phyloP scores from a whole-genome alignment of 1,140 invertebrate species.

The Trichonephila clavipes region DNA sequence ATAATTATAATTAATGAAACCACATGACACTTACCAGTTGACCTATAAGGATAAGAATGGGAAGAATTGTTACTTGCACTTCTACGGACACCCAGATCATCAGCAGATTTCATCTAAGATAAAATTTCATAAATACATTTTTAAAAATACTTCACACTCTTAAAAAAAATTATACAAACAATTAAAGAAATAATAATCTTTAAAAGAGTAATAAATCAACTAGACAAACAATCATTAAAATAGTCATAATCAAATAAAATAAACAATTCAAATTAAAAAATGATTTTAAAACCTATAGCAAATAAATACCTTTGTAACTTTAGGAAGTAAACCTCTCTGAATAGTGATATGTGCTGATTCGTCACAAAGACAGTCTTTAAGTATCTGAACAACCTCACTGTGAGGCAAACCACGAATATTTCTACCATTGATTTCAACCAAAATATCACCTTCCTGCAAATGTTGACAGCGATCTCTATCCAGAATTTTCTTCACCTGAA shows the following conservation, averaged over 20 bases:
- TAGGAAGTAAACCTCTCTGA: constrained; percentile 82
- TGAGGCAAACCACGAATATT: constrained; percentile 94
- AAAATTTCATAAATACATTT: not conserved
- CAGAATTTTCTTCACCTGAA: constrained; percentile 94
- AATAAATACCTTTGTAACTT: constrained; percentile 61
- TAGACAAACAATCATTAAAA: not conserved
- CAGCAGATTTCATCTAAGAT: constrained; percentile 67
- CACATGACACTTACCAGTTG: not conserved
- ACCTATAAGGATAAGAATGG: constrained; percentile 63
- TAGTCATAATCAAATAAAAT: not conserved
- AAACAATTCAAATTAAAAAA: not conserved
- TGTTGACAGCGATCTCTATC: constrained; percentile 94
- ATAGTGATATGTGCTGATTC: constrained; percentile 94
- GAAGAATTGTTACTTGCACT: constrained; percentile 72
- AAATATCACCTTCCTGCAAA: constrained; percentile 94
- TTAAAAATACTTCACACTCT: not conserved
- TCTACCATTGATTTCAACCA: constrained; percentile 94
- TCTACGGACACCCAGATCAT: constrained; percentile 64
- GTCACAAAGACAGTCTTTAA: constrained; percentile 95
- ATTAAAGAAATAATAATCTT: no score
- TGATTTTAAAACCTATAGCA: not conserved
- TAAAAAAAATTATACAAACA: no score
- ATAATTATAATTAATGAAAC: not conserved
- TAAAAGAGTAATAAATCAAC: no score
- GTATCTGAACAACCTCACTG: constrained; percentile 95